These are phyloP conservation scores for Dicrurus megarhynchus DNA, from an alignment of 2,113 vertebrate species.

Conservation along the genomic window DNA sequence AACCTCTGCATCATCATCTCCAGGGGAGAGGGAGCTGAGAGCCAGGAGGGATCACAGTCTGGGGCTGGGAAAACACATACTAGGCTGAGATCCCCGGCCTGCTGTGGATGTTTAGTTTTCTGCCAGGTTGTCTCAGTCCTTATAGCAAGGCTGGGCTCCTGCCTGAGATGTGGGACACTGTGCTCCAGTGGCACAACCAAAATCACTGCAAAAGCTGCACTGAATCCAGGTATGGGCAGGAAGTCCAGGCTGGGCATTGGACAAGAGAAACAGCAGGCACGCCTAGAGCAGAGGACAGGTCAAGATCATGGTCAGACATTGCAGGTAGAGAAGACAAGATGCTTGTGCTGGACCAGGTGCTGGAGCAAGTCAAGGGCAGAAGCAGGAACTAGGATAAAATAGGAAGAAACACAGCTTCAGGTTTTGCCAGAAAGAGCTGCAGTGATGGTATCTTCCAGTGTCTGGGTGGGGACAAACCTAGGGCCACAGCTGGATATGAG, in stretches of 20 bases:
- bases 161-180: background rate
- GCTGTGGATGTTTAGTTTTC: background rate
- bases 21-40: background rate
- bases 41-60: background rate
- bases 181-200: background rate
- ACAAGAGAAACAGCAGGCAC: background rate
- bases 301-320: background rate
- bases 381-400: background rate
- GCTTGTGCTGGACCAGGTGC: rapidly evolving
- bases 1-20: background rate
- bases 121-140: background rate
- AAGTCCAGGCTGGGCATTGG: background rate
- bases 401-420: background rate
- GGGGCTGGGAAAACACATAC: background rate
- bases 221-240: background rate
- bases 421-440: background rate
- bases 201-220: background rate
- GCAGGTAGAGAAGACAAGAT: background rate
- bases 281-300: background rate
- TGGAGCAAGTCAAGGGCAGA: background rate
- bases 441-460: background rate
- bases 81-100: background rate
- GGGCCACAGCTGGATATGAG: background rate
- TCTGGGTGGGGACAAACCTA: background rate
- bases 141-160: background rate